Base-by-base conservation (phyloP, 2,113 vertebrate genomes). In the Laticauda colubrina region DNA sequence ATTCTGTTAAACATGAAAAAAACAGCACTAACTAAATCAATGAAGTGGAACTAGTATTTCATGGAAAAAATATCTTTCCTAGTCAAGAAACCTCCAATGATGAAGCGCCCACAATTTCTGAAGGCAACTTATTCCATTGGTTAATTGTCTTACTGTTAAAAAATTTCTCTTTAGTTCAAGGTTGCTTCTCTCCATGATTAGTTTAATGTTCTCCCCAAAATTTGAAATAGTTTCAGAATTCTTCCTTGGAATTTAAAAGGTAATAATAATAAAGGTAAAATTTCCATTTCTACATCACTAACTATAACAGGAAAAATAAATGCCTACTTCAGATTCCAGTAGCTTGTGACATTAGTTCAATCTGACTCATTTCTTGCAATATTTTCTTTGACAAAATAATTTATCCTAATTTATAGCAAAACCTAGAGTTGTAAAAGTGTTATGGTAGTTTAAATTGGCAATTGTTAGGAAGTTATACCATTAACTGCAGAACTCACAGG, bases 301-400 rank as follows among this genome's bases (percentile, higher is more conserved):
- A 75, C 0, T 14, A 39, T 75, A 81, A 43, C 18, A 39, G 18
- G 75, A 81, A 43, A 81, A 39, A 81, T 39, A 81, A 81, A 81
- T 81, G 18, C 34, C 34, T 81, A 43, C 34, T 59, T 64, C 55
- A 54, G 39, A 34, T 29, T 8, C 45, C 86, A 92, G 6, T 51
- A 64, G 48, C 48, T 55, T 88, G 8, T 26, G 5, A 69, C 23
- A 29, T 53, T 54, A 29, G 7, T n/a, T 88, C 5, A 69, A 54
- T 88, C 48, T 88, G 91, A 75, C 75, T 15, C 43, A 43, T 5
- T 55, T 55, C 59, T 87, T 88, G 48, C n/a, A 43, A 88, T 75
- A 64, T 92, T 88, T 59, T 24, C 1, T 53, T 89, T 88, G 87
- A 55, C 59, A 64, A 92, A 92, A 75, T 69, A 39, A 75, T 75